These are phyloP conservation scores for Trichogramma evanescens DNA, from an alignment of 2,888 invertebrate genomes.

Conservation along the genomic window DNA sequence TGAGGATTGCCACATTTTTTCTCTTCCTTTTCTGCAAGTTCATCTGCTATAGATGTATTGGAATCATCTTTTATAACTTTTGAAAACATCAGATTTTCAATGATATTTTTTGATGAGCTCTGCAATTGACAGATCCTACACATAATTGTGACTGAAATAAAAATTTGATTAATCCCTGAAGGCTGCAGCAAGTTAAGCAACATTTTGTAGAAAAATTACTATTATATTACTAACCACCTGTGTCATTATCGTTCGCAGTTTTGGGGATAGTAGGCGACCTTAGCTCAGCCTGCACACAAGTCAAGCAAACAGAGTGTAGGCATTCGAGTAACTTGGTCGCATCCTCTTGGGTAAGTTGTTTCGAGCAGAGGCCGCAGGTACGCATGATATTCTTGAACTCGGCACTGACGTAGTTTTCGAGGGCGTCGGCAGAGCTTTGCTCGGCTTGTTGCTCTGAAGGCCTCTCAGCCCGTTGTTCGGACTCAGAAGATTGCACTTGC, in stretches of 20 bases:
- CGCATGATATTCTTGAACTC: slow-evolving; percentile 36
- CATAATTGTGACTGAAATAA: slow-evolving; percentile 42
- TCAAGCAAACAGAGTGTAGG: slow-evolving; percentile 75
- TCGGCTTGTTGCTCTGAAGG: slow-evolving; percentile 31
- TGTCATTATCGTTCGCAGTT: too few relatives aligned
- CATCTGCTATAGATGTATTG: slow-evolving; percentile 38
- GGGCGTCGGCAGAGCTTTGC: neutral
- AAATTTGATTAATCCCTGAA: neutral
- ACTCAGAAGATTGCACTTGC: slow-evolving; percentile 22
- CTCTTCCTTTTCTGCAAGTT: slow-evolving; percentile 43
- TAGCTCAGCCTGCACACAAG: slow-evolving; percentile 62
- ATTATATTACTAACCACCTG: too few relatives aligned
- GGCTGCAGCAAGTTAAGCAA: too few relatives aligned
- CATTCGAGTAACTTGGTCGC: slow-evolving; percentile 80
- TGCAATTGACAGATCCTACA: slow-evolving; percentile 71
- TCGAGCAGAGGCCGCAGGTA: slow-evolving; percentile 49
- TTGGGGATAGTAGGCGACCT: neutral
- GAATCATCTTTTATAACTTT: slow-evolving; percentile 57
- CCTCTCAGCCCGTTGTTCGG: slow-evolving; percentile 33
- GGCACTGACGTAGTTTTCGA: neutral
- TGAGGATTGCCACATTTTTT: slow-evolving; percentile 79
- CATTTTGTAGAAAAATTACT: too few relatives aligned
- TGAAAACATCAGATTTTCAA: slow-evolving; percentile 77
- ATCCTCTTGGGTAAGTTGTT: slow-evolving; percentile 51
- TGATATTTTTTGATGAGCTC: slow-evolving; percentile 65